Evolutionary conservation across 1,140 invertebrate species (phyloP).

Genomic region (Pogonognathellus flavescens): DNA sequence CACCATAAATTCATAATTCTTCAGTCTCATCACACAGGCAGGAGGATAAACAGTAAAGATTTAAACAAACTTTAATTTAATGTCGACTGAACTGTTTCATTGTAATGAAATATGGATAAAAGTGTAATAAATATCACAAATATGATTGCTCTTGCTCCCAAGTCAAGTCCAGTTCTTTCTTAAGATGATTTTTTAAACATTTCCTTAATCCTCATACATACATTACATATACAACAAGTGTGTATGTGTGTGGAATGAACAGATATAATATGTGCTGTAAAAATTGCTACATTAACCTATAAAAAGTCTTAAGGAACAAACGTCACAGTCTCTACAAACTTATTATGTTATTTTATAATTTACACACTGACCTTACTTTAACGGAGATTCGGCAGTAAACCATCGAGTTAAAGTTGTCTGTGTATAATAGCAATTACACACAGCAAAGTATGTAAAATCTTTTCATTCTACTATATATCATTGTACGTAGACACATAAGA

Average conservation of each 20-base stretch:
- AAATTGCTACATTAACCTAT: constrained; percentile 24
- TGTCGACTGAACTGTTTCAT: constrained; percentile 11
- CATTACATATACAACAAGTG: background rate
- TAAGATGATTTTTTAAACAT: constrained; percentile 1
- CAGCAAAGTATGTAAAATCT: background rate
- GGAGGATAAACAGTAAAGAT: background rate
- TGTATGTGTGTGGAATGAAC: background rate
- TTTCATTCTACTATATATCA: background rate
- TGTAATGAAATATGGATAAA: constrained; percentile 30
- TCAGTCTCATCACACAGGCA: too few relatives aligned
- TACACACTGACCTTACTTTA: constrained; percentile 19
- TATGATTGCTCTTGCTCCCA: background rate
- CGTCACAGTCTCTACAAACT: background rate
- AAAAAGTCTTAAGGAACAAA: constrained; percentile 10
- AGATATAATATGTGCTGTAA: background rate
- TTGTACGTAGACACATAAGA: too few relatives aligned
- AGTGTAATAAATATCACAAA: background rate
- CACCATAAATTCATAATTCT: constrained; percentile 8
- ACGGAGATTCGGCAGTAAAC: constrained; percentile 16
- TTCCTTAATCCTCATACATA: constrained; percentile 10
- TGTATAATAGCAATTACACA: background rate
- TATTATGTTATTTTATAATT: background rate
- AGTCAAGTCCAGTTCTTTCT: constrained; percentile 7
- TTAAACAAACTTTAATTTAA: constrained; percentile 37
- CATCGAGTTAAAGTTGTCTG: background rate